Conservation (phyloP, 2,888 invertebrate species). For the Acleris laterana region DNA sequence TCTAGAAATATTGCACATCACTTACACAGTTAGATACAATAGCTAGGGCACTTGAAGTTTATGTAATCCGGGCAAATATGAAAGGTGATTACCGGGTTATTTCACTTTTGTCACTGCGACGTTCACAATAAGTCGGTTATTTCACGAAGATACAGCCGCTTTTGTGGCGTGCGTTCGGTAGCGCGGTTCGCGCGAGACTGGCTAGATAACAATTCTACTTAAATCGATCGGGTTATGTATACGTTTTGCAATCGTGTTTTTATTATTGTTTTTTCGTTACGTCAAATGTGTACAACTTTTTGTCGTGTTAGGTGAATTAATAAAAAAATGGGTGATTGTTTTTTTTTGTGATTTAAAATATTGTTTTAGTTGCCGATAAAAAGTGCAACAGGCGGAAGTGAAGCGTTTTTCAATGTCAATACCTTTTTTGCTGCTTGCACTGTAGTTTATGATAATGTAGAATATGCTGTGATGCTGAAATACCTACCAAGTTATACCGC, state of each 20-base stretch:
- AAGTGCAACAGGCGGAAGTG: no score
- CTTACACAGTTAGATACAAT: not conserved
- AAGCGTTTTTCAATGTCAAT: no score
- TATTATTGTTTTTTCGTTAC: slow-evolving; percentile 32
- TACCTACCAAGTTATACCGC: no score
- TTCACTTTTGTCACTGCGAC: slow-evolving; percentile 38
- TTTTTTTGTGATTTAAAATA: no score
- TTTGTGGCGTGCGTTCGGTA: slow-evolving; percentile 43
- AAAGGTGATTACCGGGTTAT: slow-evolving; percentile 56
- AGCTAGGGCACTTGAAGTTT: not conserved
- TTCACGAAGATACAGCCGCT: slow-evolving; percentile 35
- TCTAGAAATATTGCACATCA: not conserved
- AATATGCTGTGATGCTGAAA: no score
- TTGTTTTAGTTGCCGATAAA: no score
- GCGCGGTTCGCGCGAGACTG: slow-evolving; percentile 55
- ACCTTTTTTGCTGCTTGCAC: no score
- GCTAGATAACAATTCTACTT: slow-evolving; percentile 60
- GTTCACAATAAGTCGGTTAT: slow-evolving; percentile 35
- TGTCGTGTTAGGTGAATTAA: not conserved
- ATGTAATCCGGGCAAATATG: slow-evolving; percentile 15
- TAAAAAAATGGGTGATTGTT: no score
- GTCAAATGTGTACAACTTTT: slow-evolving; percentile 39
- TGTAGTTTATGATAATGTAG: no score
- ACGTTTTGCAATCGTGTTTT: slow-evolving; percentile 22
- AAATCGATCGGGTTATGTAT: slow-evolving; percentile 58